These are phyloP conservation scores for Cossypha caffra DNA, from an alignment of 2,797 vertebrate genomes.

Conservation along the genomic window DNA sequence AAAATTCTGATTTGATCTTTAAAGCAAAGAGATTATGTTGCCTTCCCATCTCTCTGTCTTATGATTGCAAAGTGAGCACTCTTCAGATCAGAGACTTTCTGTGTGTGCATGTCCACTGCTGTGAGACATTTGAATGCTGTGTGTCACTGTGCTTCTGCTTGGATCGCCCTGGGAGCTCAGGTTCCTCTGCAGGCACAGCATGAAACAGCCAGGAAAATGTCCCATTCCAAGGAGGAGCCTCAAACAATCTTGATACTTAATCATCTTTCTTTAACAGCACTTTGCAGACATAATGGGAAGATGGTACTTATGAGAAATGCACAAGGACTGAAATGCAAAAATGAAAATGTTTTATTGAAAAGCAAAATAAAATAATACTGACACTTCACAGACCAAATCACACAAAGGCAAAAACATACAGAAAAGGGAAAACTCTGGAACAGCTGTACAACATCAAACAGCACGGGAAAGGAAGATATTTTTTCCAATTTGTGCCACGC, in stretches of 20 bases:
- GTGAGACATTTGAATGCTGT: background rate
- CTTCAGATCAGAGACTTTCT: background rate
- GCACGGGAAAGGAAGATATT: rapidly evolving
- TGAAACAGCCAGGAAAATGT: background rate
- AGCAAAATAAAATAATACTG: slow-evolving; percentile 55
- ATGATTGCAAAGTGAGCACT: background rate
- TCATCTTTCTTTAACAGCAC: background rate
- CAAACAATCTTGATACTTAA: background rate
- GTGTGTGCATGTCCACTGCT: rapidly evolving
- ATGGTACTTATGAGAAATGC: slow-evolving; percentile 64
- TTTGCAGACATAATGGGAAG: background rate
- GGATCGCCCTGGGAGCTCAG: background rate
- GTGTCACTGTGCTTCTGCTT: background rate
- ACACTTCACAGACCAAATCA: slow-evolving; percentile 67
- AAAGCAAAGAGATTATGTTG: background rate
- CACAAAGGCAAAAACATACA: slow-evolving; percentile 70
- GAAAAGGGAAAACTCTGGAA: slow-evolving; percentile 2
- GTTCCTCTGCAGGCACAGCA: background rate
- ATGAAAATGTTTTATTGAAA: slow-evolving; percentile 81
- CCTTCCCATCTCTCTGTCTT: background rate
- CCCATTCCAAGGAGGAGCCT: background rate
- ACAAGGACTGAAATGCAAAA: slow-evolving; percentile 76
- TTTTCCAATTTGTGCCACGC: background rate
- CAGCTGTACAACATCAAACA: slow-evolving; percentile 1
- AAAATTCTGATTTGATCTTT: background rate